Evolutionary conservation across 2,113 vertebrate genomes (phyloP).

Genomic region (Climacteris rufus): DNA sequence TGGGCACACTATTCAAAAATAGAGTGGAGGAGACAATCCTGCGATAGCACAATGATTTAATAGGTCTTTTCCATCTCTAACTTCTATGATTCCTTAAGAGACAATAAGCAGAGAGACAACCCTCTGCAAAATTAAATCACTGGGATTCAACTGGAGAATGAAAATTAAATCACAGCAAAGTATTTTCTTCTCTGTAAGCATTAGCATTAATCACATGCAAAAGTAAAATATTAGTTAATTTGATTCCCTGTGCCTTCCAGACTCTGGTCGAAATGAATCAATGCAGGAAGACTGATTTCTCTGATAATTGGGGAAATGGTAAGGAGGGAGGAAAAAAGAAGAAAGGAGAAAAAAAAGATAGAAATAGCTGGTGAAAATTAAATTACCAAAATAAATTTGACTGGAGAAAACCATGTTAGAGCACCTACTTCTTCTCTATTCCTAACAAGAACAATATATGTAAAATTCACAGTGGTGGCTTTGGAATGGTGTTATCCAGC

Average conservation of each 20-base stretch:
- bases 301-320: slow-evolving; percentile 27
- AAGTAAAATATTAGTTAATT: slow-evolving; percentile 70
- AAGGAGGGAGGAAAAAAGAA: not conserved
- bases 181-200: slow-evolving; percentile 64
- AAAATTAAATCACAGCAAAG: slow-evolving; percentile 64
- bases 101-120: slow-evolving; percentile 63
- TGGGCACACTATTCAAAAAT: not conserved
- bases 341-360: not conserved
- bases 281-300: slow-evolving; percentile 44
- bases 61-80: slow-evolving; percentile 9
- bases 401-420: not conserved
- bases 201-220: slow-evolving; percentile 64
- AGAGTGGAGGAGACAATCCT: not conserved
- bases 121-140: slow-evolving; percentile 63
- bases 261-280: slow-evolving; percentile 52
- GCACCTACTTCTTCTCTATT: not conserved
- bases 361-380: not conserved
- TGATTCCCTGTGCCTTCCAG: slow-evolving; percentile 62
- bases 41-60: not conserved
- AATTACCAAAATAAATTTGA: not conserved
- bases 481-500: not conserved
- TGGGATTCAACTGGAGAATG: slow-evolving; percentile 48
- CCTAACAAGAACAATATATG: not conserved
- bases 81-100: slow-evolving; percentile 1
- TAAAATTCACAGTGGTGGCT: not conserved